Base-by-base conservation (phyloP, 2,113 vertebrate genomes). In the Sylvilagus bachmani region DNA sequence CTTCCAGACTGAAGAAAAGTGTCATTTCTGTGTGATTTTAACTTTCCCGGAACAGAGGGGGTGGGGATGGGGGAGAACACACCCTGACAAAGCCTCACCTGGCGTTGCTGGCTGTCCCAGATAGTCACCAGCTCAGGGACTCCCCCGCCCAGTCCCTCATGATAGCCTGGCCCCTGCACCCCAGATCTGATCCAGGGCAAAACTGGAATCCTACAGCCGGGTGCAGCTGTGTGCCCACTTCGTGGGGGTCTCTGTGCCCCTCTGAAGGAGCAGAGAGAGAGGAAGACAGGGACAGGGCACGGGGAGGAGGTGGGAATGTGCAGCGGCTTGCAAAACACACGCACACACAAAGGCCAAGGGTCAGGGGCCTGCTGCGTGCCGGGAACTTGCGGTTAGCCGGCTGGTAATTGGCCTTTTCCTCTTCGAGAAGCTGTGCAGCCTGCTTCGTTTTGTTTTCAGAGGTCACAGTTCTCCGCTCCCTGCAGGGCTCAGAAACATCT, bases 281-380 rank as follows among this genome's bases (percentile, higher is more conserved):
- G 4, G 53, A 53, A 66, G 51, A 27, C 36, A 64, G 44, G 44
- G 44, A 44, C 44, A 6, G 44, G 44, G 44, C 44, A 44, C 44
- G 44, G 44, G 44, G 44, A 44, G 44, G 44, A 6, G 44, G 44
- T 44, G 44, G 44, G 44, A 44, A 24, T 12, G 66, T 44, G 38
- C 85, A 89, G 77, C 17, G 82, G 25, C 22, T 64, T 80, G 36
- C 73, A 93, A 81, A 84, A 77, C 55, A 70, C 62, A 80, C 55
- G 64, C 62, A 80, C 38, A 38, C 62, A 21, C 62, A 93, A 79
- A 75, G 10, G 3, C 33, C 13, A 70, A 31, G 58, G 27, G 25
- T 36, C 5, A 13, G 83, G 75, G 62, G 22, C 14, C 58, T 19
- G 73, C 62, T 66, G 38, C 67, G 21, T 31, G 13, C 71, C 75